phyloP scores from a whole-genome alignment of 1,140 invertebrate species.

The Elymnias hypermnestra region DNA sequence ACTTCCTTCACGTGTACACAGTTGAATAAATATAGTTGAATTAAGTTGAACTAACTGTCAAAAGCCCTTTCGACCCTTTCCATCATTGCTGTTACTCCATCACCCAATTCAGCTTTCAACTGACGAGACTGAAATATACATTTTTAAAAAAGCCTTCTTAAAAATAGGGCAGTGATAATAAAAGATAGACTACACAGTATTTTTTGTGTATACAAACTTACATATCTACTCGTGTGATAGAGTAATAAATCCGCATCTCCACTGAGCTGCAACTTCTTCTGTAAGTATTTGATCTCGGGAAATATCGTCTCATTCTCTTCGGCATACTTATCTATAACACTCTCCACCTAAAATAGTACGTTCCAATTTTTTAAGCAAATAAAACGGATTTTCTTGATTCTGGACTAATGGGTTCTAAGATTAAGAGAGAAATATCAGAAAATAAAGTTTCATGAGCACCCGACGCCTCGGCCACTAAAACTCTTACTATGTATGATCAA shows the following conservation, averaged over 20 bases:
- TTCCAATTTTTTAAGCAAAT: too few species aligned
- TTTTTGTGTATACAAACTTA: constrained; percentile 13
- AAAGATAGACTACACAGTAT: too few species aligned
- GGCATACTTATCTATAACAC: constrained; percentile 80
- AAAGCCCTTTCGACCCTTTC: constrained; percentile 29
- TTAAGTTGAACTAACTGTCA: constrained; percentile 24
- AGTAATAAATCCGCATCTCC: constrained; percentile 82
- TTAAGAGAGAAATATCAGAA: too few species aligned
- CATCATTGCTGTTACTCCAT: constrained; percentile 22
- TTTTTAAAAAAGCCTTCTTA: too few species aligned
- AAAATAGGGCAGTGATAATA: too few species aligned
- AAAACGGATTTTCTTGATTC: too few species aligned
- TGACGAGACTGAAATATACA: constrained; percentile 25
- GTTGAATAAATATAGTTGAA: too few species aligned
- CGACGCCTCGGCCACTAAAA: too few species aligned
- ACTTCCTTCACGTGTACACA: too few species aligned
- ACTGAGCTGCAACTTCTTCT: constrained; percentile 78
- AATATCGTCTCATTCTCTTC: constrained; percentile 83
- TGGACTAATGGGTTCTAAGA: too few species aligned
- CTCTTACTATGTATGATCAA: too few species aligned
- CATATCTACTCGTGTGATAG: constrained; percentile 22
- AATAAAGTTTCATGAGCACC: too few species aligned
- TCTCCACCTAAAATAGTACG: constrained; percentile 76
- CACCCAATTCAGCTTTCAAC: constrained; percentile 24
- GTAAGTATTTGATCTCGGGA: constrained; percentile 79